These are phyloP conservation scores for Lasius fuliginosus DNA, from an alignment of 2,888 invertebrate species.

Conservation along the genomic window DNA sequence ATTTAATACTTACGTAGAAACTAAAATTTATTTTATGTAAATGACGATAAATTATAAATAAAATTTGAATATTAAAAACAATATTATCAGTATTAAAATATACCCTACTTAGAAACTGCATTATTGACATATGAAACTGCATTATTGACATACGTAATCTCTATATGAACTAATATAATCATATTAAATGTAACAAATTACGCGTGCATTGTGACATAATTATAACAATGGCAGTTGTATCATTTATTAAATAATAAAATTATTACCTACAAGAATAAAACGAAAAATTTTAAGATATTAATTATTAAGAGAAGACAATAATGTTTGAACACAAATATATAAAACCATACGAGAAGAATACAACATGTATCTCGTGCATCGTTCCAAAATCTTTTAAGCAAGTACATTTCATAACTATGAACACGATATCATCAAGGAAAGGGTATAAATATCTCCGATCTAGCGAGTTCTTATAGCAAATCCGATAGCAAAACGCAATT, in stretches of 20 bases:
- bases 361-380: conserved; percentile 15
- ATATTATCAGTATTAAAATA: conserved; percentile 13
- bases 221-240: conserved; percentile 14
- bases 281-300: neutral
- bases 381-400: conserved; percentile 14
- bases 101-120: conserved; percentile 13
- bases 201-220: conserved; percentile 15
- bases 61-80: conserved; percentile 15
- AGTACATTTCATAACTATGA: conserved; percentile 65
- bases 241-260: conserved; percentile 2
- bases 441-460: conserved; percentile 27
- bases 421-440: conserved; percentile 71
- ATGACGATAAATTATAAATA: conserved; percentile 21
- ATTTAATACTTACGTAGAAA: conserved; percentile 46
- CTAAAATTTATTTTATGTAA: conserved; percentile 10
- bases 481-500: conserved; percentile 45
- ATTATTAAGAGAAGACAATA: conserved; percentile 8
- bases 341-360: conserved; percentile 7
- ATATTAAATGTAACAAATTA: conserved; percentile 1
- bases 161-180: neutral
- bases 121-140: conserved; percentile 14
- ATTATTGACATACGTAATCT: neutral
- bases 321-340: conserved; percentile 1
- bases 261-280: neutral
- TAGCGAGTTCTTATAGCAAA: conserved; percentile 33